Evolutionary conservation across 2,888 invertebrate genomes (phyloP).

Genomic region (Nephrotoma guestfalica): DNA sequence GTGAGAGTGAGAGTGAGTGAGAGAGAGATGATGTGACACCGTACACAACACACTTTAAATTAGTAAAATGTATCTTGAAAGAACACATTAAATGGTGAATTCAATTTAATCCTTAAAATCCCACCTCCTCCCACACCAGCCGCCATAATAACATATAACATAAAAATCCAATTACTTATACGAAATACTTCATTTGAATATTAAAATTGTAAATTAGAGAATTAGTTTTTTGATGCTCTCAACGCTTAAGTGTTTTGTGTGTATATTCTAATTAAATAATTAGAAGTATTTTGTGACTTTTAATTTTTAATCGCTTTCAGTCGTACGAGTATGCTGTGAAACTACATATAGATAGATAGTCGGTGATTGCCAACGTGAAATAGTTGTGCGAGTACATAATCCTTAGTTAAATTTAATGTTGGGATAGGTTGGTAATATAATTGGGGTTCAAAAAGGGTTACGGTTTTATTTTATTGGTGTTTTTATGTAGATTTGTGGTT

Average conservation of each 20-base stretch:
- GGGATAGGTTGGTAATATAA: neutral
- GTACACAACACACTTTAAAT: neutral
- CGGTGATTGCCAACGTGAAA: neutral
- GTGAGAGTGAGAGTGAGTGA: neutral
- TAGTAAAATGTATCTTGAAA: neutral
- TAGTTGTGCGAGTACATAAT: neutral
- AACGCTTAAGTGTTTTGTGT: neutral
- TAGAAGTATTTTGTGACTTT: neutral
- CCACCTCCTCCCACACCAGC: neutral
- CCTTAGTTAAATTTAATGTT: neutral
- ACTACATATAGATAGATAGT: neutral
- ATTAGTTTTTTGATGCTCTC: neutral
- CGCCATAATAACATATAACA: neutral
- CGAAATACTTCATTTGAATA: neutral
- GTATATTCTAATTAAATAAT: neutral
- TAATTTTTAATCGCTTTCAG: neutral
- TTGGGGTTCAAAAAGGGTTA: neutral
- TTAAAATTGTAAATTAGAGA: neutral
- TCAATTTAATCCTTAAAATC: neutral
- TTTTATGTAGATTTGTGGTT: no score
- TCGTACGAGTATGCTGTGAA: neutral
- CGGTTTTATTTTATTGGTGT: neutral
- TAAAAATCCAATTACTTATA: neutral
- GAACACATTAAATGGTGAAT: neutral
- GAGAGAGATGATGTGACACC: neutral